phyloP scores from a whole-genome alignment of 2,888 invertebrate species.

The Dendrolimus houi region DNA sequence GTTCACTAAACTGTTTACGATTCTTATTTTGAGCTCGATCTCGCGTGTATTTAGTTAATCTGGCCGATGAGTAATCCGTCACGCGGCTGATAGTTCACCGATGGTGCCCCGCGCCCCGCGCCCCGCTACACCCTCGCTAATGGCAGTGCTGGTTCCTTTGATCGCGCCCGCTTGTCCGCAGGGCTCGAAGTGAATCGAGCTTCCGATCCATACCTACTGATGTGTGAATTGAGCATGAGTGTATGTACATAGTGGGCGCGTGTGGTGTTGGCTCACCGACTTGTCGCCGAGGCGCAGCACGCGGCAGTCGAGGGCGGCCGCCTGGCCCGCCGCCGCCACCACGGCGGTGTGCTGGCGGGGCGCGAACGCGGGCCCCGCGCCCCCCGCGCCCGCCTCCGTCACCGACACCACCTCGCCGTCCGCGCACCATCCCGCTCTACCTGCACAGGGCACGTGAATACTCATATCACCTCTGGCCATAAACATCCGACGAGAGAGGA shows the following conservation, averaged over 20 bases:
- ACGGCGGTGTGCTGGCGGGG: slow-evolving; percentile 26
- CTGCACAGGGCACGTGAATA: slow-evolving; percentile 4
- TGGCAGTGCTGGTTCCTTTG: neutral
- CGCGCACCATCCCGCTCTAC: slow-evolving; percentile 20
- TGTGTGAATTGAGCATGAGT: too few relatives aligned
- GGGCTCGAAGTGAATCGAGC: too few relatives aligned
- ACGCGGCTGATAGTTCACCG: slow-evolving; percentile 1
- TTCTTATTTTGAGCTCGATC: slow-evolving; percentile 17
- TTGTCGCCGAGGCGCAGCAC: slow-evolving; percentile 42
- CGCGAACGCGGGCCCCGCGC: slow-evolving; percentile 29
- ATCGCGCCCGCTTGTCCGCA: neutral
- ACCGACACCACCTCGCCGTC: slow-evolving; percentile 27
- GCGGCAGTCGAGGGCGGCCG: slow-evolving; percentile 41
- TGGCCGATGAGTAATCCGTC: slow-evolving; percentile 17
- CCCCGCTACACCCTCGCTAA: too few relatives aligned
- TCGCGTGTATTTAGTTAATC: slow-evolving; percentile 14
- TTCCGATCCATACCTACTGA: too few relatives aligned
- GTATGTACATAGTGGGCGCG: too few relatives aligned
- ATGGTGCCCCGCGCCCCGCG: too few relatives aligned
- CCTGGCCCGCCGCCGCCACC: slow-evolving; percentile 37
- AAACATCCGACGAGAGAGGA: neutral
- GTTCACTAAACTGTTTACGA: slow-evolving; percentile 17
- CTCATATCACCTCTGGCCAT: too few relatives aligned
- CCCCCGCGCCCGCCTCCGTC: slow-evolving; percentile 8
- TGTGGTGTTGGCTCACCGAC: slow-evolving; percentile 28